A percentile compares a stretch with the other conserved stretches of the same genome.
Conservation (phyloP, 2,113 vertebrate species). For the Corapipo altera region DNA sequence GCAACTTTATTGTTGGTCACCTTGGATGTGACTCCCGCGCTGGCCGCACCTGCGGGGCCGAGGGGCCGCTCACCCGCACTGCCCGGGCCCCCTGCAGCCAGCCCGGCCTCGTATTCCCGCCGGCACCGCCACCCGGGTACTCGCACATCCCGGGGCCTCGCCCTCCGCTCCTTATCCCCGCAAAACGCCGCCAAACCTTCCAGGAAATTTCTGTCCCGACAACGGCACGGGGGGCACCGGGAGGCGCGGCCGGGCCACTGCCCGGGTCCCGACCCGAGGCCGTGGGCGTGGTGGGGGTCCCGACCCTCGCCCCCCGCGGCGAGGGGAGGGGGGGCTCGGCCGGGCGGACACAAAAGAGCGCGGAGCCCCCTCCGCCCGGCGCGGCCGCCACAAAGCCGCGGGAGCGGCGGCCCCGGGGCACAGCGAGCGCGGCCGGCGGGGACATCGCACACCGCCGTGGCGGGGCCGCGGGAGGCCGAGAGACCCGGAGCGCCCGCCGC, state of each 20-base stretch:
- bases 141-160: not conserved
- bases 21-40: not conserved
- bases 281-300: not conserved
- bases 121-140: not conserved
- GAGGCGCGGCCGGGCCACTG: too few relatives aligned
- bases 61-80: not conserved
- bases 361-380: not conserved
- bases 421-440: not conserved
- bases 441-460: too few relatives aligned
- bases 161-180: not conserved
- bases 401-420: not conserved
- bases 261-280: not conserved
- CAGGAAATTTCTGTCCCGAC: not conserved
- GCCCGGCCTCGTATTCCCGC: not conserved
- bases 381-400: not conserved
- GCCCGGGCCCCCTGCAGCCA: not conserved
- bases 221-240: too few relatives aligned
- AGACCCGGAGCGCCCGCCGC: not conserved
- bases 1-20: not conserved
- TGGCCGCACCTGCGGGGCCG: not conserved
- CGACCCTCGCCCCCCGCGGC: not conserved
- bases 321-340: not conserved
- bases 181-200: not conserved
- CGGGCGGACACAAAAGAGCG: not conserved
- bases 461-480: too few relatives aligned